These are phyloP conservation scores for Cybosia mesomella DNA, from an alignment of 2,888 invertebrate species.

Conservation along the genomic window DNA sequence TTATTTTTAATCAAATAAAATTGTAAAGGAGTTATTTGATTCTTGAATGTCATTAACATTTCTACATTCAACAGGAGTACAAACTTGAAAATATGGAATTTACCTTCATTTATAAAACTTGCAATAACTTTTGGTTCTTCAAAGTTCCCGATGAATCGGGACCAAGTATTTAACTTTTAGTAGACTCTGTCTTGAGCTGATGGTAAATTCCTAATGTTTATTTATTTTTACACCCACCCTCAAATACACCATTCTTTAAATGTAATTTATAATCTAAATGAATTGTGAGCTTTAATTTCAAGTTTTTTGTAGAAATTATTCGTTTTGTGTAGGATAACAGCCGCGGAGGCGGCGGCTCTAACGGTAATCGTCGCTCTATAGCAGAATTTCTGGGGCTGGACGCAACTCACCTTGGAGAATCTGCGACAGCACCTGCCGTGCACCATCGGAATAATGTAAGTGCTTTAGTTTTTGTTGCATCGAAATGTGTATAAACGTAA, in stretches of 20 bases:
- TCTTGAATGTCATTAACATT: no score
- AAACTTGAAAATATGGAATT: neutral
- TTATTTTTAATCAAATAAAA: neutral
- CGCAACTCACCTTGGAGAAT: slow-evolving; percentile 56
- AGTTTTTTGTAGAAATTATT: neutral
- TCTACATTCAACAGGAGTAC: neutral
- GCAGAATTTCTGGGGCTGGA: slow-evolving; percentile 71
- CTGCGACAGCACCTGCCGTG: slow-evolving; percentile 55
- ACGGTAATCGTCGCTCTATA: slow-evolving; percentile 71
- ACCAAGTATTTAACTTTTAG: neutral
- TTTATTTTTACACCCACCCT: neutral
- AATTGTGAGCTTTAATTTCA: neutral
- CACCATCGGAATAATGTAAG: slow-evolving; percentile 65
- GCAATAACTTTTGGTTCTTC: no score
- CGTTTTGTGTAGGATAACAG: slow-evolving; percentile 61
- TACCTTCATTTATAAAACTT: neutral
- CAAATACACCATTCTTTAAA: neutral
- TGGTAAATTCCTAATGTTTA: no score
- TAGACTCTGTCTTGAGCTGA: neutral
- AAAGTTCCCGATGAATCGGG: no score
- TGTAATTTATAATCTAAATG: no score
- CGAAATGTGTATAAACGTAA: neutral
- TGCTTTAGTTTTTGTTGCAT: slow-evolving; percentile 32
- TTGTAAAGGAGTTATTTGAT: no score
- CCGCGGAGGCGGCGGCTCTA: slow-evolving; percentile 70